Evolutionary conservation across 2,888 invertebrate species (phyloP).

Genomic region (Orthosia gracilis): DNA sequence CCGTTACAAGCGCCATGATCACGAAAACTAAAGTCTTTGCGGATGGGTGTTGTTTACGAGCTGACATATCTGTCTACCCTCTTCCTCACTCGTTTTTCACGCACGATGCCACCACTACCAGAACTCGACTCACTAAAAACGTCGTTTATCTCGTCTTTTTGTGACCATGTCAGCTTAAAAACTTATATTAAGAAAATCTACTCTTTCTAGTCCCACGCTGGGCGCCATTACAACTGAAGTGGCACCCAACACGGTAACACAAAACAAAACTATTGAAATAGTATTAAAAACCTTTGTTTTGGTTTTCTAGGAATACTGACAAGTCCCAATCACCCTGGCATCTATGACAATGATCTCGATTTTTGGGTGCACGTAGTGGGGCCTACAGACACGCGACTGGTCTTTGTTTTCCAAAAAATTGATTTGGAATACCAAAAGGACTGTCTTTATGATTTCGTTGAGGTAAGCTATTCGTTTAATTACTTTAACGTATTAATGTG

Average conservation of each 20-base stretch:
- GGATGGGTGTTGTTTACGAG: no score
- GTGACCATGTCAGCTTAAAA: no score
- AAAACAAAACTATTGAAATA: no score
- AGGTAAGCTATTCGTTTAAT: constrained; percentile 83
- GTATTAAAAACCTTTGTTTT: not conserved
- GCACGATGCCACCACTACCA: no score
- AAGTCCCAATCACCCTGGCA: constrained; percentile 94
- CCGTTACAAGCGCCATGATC: no score
- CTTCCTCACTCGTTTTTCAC: no score
- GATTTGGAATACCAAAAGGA: constrained; percentile 95
- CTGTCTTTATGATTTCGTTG: constrained; percentile 95
- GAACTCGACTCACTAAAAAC: no score
- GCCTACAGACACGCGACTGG: constrained; percentile 92
- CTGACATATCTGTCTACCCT: no score
- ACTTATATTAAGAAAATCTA: no score
- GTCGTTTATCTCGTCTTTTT: no score
- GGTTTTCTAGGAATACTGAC: constrained; percentile 90
- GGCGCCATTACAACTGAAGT: constrained; percentile 23
- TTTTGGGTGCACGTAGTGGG: constrained; percentile 93
- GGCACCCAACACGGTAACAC: constrained; percentile 53
- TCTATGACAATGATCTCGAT: constrained; percentile 94
- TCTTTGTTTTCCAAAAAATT: constrained; percentile 93
- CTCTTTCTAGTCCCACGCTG: constrained; percentile 3
- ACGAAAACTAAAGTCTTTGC: no score
- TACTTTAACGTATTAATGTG: not conserved